Evolutionary conservation across 2,888 invertebrate genomes (phyloP).

Genomic region (Cheilosia variabilis): DNA sequence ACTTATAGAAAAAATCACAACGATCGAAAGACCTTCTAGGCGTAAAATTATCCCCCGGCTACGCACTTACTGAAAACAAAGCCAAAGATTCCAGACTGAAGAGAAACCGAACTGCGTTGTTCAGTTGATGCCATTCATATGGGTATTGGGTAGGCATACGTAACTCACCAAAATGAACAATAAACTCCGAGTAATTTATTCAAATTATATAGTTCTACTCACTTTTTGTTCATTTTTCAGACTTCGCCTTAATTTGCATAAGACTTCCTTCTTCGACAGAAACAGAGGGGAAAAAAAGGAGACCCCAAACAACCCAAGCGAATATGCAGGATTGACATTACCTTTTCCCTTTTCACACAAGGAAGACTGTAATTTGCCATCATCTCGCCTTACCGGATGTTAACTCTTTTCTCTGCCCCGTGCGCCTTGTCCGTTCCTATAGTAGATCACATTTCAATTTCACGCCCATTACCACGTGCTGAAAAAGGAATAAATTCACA

Average conservation of each 20-base stretch:
- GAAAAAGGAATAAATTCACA: neutral
- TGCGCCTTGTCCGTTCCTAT: neutral
- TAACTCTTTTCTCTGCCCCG: constrained; percentile 58
- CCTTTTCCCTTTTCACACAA: constrained; percentile 28
- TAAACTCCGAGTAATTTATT: constrained; percentile 36
- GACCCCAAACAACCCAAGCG: constrained; percentile 36
- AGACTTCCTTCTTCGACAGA: constrained; percentile 28
- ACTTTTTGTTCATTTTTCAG: constrained; percentile 39
- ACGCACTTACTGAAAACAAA: neutral
- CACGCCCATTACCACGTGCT: constrained; percentile 75
- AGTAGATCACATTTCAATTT: constrained; percentile 72
- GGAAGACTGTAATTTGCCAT: constrained; percentile 36
- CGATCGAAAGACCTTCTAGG: too few relatives aligned
- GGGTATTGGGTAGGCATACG: neutral
- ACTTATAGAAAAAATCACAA: too few relatives aligned
- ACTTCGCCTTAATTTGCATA: constrained; percentile 59
- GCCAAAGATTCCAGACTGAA: neutral
- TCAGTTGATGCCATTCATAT: neutral
- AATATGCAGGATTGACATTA: constrained; percentile 49
- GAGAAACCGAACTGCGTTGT: neutral
- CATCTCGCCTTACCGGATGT: constrained; percentile 70
- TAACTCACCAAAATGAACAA: constrained; percentile 41
- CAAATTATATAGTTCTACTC: constrained; percentile 62
- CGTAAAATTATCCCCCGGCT: too few relatives aligned
- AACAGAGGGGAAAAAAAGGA: neutral